Conservation (phyloP, 2,113 vertebrate species). For the Acanthochromis polyacanthus region DNA sequence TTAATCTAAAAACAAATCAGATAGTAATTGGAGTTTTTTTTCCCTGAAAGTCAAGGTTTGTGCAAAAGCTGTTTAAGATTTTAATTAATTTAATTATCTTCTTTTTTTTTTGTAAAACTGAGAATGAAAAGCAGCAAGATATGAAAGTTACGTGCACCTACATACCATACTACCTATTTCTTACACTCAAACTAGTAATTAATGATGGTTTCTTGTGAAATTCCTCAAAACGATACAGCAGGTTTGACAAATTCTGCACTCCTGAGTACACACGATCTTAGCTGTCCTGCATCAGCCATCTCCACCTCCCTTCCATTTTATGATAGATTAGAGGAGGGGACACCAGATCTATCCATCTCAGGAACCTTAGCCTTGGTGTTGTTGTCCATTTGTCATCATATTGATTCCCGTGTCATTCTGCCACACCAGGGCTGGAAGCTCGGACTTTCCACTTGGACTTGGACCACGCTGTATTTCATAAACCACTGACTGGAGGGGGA, state of each 20-base stretch:
- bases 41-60: neutral
- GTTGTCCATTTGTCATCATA: conserved; percentile 77
- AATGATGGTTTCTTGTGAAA: neutral
- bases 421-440: conserved; percentile 64
- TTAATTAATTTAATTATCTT: neutral
- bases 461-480: conserved; percentile 70
- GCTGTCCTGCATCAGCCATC: conserved; percentile 7
- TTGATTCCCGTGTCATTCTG: conserved; percentile 76
- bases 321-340: conserved; percentile 70
- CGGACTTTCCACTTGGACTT: conserved; percentile 69
- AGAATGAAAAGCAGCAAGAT: neutral
- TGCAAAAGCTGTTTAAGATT: neutral
- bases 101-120: neutral
- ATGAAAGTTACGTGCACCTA: neutral
- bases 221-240: conserved; percentile 3
- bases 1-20: neutral
- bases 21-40: neutral
- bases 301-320: conserved; percentile 31
- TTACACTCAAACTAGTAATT: neutral
- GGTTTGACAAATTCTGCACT: conserved; percentile 2
- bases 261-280: neutral
- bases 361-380: conserved; percentile 66
- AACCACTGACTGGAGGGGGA: conserved; percentile 65
- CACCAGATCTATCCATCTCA: conserved; percentile 69
- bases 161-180: neutral